A percentile compares a stretch with the other conserved stretches of the same genome.
Evolutionary conservation across 2,888 invertebrate genomes (phyloP).

Genomic region (Priocnemis perturbator): DNA sequence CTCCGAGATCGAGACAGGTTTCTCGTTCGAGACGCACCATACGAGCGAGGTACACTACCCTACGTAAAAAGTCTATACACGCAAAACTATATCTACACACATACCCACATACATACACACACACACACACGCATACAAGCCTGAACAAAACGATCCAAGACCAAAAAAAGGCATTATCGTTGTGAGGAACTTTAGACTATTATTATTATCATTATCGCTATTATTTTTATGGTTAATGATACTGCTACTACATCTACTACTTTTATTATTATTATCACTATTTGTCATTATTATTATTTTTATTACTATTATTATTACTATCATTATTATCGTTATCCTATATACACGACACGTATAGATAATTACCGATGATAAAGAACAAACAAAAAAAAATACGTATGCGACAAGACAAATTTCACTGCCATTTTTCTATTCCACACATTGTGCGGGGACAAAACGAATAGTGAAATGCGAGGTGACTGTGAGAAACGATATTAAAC

Average conservation of each 20-base stretch:
- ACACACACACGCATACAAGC: too few relatives aligned
- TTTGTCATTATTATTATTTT: too few relatives aligned
- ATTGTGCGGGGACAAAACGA: constrained; percentile 43
- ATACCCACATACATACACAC: too few relatives aligned
- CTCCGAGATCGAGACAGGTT: too few relatives aligned
- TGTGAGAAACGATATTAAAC: not conserved
- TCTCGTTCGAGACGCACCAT: too few relatives aligned
- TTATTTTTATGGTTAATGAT: too few relatives aligned
- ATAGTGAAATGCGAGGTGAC: constrained; percentile 13
- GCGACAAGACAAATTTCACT: constrained; percentile 52
- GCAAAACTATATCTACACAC: too few relatives aligned
- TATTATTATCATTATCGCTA: constrained; percentile 26
- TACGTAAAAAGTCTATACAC: too few relatives aligned
- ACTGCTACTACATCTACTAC: too few relatives aligned
- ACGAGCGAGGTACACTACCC: too few relatives aligned
- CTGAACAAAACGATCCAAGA: not conserved
- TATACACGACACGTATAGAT: constrained; percentile 26
- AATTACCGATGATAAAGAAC: constrained; percentile 28
- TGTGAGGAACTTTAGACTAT: constrained; percentile 5
- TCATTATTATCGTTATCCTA: constrained; percentile 34
- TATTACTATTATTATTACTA: constrained; percentile 8
- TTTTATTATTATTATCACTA: too few relatives aligned
- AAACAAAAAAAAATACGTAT: not conserved
- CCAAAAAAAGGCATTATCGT: constrained; percentile 5
- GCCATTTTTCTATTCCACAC: constrained; percentile 65